Conservation (phyloP, 1,140 invertebrate species). For the Drosophila saltans region DNA sequence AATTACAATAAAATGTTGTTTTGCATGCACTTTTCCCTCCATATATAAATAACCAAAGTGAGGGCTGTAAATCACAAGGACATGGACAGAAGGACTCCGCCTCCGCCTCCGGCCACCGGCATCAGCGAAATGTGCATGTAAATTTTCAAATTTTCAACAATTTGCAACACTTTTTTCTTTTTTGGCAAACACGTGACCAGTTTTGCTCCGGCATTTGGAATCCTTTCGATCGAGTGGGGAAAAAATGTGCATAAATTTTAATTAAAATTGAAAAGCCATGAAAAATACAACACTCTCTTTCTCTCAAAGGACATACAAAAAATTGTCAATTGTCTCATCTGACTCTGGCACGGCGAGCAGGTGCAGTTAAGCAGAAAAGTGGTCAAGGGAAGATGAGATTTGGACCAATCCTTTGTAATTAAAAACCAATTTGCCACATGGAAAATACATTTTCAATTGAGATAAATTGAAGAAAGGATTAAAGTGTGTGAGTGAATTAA, state of each 20-base stretch:
- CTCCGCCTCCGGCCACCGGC: slow-evolving; percentile 1
- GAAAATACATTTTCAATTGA: slow-evolving; percentile 57
- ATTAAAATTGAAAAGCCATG: slow-evolving; percentile 81
- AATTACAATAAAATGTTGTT: slow-evolving; percentile 71
- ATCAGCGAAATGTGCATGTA: slow-evolving; percentile 56
- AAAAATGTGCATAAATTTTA: slow-evolving; percentile 74
- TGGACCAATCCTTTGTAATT: slow-evolving; percentile 55
- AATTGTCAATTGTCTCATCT: slow-evolving; percentile 16
- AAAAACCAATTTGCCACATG: slow-evolving; percentile 54
- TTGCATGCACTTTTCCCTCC: slow-evolving; percentile 64
- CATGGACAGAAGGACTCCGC: slow-evolving; percentile 21
- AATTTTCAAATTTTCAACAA: slow-evolving; percentile 73
- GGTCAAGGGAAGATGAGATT: slow-evolving; percentile 33
- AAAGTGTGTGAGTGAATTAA: slow-evolving; percentile 35
- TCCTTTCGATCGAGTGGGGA: slow-evolving; percentile 8
- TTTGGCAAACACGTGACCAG: slow-evolving; percentile 70
- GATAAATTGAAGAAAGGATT: slow-evolving; percentile 42
- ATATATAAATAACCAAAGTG: slow-evolving; percentile 71
- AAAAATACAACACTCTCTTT: slow-evolving; percentile 51
- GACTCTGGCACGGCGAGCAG: slow-evolving; percentile 30
- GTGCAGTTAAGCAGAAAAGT: slow-evolving; percentile 73
- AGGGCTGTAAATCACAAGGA: slow-evolving; percentile 64
- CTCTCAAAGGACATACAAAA: slow-evolving; percentile 39
- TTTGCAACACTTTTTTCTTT: slow-evolving; percentile 74
- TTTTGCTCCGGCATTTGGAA: background rate